Conservation (phyloP, 2,888 invertebrate genomes). For the Lasioglossum figueresi region DNA sequence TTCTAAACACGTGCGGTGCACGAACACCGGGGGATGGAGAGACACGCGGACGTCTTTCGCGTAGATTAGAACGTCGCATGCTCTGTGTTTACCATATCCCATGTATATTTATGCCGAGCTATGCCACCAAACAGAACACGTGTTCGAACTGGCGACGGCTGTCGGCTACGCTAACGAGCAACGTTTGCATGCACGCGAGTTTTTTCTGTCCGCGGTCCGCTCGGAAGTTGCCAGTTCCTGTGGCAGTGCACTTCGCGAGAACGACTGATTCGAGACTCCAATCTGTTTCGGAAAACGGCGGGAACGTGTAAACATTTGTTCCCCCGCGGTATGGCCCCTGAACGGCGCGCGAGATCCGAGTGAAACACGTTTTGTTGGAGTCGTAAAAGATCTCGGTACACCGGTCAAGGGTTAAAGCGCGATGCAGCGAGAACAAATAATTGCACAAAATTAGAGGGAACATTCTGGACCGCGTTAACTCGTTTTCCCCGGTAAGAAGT, state of each 20-base stretch:
- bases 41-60: slow-evolving; percentile 22
- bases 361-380: too few relatives aligned
- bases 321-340: background rate
- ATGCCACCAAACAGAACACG: slow-evolving; percentile 52
- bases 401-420: too few relatives aligned
- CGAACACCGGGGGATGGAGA: slow-evolving; percentile 4
- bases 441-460: too few relatives aligned
- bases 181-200: slow-evolving; percentile 58
- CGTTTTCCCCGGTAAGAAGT: too few relatives aligned
- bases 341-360: too few relatives aligned
- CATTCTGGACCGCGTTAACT: too few relatives aligned
- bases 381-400: too few relatives aligned
- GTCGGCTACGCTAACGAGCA: slow-evolving; percentile 60
- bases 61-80: slow-evolving; percentile 69
- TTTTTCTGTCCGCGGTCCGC: slow-evolving; percentile 32
- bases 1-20: slow-evolving; percentile 22
- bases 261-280: background rate
- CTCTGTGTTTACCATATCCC: slow-evolving; percentile 69
- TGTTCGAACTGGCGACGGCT: slow-evolving; percentile 55
- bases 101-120: slow-evolving; percentile 70
- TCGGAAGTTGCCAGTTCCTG: background rate
- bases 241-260: background rate
- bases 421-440: too few relatives aligned
- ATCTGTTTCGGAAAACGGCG: background rate
- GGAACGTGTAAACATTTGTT: background rate